phyloP scores from a whole-genome alignment of 2,888 invertebrate genomes.

The Teinopalpus imperialis region DNA sequence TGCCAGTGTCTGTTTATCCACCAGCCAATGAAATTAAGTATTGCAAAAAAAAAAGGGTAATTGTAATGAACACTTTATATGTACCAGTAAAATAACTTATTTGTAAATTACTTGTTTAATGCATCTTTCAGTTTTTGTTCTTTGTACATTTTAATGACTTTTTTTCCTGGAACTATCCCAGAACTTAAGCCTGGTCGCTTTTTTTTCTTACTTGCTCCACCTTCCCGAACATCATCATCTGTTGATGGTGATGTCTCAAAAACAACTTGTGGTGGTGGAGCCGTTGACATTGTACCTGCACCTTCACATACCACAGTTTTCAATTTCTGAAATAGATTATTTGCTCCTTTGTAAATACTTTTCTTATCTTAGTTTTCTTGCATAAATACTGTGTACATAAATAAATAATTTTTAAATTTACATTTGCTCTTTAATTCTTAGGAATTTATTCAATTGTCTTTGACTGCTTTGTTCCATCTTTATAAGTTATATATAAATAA shows the following conservation, averaged over 20 bases:
- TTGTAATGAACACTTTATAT: no score
- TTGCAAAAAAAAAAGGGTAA: no score
- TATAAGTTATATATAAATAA: no score
- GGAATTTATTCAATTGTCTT: no score
- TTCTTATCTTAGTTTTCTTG: no score
- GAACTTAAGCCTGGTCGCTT: conserved; percentile 91
- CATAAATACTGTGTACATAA: no score
- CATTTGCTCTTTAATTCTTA: no score
- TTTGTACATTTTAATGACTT: conserved; percentile 90
- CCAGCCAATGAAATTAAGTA: no score
- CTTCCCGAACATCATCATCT: conserved; percentile 74
- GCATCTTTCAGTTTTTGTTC: conserved; percentile 80
- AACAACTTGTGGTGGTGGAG: conserved; percentile 51
- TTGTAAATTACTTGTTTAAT: conserved; percentile 45
- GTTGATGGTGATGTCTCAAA: conserved; percentile 47
- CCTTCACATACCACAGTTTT: conserved; percentile 70
- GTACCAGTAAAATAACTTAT: not conserved
- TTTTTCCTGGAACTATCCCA: conserved; percentile 90
- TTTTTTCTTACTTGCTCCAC: conserved; percentile 81
- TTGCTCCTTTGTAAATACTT: no score
- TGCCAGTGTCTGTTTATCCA: no score
- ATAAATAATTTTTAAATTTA: no score
- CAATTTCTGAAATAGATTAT: conserved; percentile 55
- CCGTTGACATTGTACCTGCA: conserved; percentile 59
- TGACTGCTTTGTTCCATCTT: no score